Conservation (phyloP, 2,888 invertebrate species). For the Labia minor region DNA sequence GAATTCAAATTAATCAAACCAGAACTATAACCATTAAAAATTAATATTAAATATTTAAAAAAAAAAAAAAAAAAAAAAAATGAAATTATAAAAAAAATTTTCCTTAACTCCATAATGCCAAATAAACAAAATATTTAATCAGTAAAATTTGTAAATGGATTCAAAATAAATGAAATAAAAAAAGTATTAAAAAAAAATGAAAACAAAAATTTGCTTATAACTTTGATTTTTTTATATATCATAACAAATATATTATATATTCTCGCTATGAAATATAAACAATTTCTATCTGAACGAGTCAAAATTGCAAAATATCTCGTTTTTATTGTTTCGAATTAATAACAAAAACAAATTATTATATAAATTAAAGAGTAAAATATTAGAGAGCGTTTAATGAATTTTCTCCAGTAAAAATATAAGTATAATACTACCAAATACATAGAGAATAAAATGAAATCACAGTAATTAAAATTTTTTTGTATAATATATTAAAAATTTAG, state of each 20-base stretch:
- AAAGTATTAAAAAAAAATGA: background rate
- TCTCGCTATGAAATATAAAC: background rate
- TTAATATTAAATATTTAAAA: too few species aligned
- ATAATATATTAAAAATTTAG: too few species aligned
- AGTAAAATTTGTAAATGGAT: background rate
- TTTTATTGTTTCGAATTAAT: background rate
- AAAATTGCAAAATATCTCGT: slow-evolving; percentile 17
- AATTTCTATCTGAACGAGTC: background rate
- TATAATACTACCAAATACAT: background rate
- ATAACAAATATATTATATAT: background rate
- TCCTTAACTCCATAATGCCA: too few species aligned
- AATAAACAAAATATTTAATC: slow-evolving; percentile 9
- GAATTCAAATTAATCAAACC: too few species aligned
- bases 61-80: too few species aligned
- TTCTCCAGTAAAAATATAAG: background rate
- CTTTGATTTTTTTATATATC: background rate
- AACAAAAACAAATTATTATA: background rate
- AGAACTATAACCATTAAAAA: too few species aligned
- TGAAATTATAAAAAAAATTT: too few species aligned
- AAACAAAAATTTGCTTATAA: slow-evolving; percentile 13
- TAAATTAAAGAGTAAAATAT: too few species aligned
- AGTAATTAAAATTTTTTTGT: too few species aligned
- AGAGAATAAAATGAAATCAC: background rate
- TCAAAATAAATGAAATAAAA: slow-evolving; percentile 9
- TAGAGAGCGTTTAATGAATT: background rate